Conservation (phyloP, 1,140 invertebrate genomes). For the Euura lappo region DNA sequence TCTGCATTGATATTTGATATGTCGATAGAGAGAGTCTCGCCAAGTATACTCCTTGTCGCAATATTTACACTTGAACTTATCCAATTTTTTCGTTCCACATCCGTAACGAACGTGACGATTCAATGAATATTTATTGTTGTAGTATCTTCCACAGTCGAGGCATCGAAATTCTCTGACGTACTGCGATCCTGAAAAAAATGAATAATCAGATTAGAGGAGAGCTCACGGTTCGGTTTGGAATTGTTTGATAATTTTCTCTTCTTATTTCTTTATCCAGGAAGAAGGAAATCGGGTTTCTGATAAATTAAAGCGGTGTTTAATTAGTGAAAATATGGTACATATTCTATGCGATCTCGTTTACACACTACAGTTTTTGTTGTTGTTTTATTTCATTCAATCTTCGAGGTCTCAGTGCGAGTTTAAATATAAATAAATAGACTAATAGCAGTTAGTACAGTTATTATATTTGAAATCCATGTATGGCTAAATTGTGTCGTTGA, state of each 20-base stretch:
- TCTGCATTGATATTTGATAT: constrained; percentile 63
- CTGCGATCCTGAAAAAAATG: not conserved
- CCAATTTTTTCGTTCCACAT: constrained; percentile 13
- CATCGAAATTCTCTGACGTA: not conserved
- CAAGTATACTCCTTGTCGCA: constrained; percentile 58
- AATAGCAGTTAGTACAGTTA: no score
- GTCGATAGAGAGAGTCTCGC: constrained; percentile 44
- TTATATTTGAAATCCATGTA: constrained; percentile 37
- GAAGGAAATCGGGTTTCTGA: no score
- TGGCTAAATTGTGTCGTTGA: constrained; percentile 39
- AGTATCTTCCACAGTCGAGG: constrained; percentile 15
- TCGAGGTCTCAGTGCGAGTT: no score
- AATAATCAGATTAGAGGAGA: no score
- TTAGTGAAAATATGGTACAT: no score
- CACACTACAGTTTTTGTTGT: not conserved
- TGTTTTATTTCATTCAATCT: not conserved
- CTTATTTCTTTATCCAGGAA: no score
- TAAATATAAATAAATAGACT: no score
- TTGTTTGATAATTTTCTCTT: no score
- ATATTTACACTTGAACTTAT: constrained; percentile 16
- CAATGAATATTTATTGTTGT: constrained; percentile 43
- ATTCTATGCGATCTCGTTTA: no score
- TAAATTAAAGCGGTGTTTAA: no score
- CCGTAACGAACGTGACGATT: constrained; percentile 26
- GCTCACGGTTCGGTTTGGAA: no score